Evolutionary conservation across 2,113 vertebrate genomes (phyloP).

Genomic region (Scortum barcoo): DNA sequence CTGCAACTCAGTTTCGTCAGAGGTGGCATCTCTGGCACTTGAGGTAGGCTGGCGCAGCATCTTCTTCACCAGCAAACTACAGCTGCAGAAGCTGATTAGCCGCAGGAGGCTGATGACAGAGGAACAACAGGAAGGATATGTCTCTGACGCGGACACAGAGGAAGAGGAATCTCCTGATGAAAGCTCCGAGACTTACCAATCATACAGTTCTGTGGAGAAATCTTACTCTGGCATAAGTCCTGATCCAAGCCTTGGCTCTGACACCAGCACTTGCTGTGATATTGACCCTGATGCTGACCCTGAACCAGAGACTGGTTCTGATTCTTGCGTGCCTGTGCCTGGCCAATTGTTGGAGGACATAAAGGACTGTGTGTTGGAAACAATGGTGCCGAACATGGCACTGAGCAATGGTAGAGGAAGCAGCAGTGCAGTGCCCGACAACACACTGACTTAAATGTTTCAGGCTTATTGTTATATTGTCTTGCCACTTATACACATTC

Average conservation of each 20-base stretch:
- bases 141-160: background rate
- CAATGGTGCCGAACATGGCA: background rate
- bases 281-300: background rate
- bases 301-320: slow-evolving; percentile 18
- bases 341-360: background rate
- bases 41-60: slow-evolving; percentile 87
- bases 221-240: background rate
- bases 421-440: slow-evolving; percentile 3
- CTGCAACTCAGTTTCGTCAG: slow-evolving; percentile 79
- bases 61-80: slow-evolving; percentile 88
- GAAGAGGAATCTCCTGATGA: slow-evolving; percentile 13
- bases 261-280: slow-evolving; percentile 8
- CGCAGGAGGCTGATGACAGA: slow-evolving; percentile 70
- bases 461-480: background rate
- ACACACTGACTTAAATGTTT: slow-evolving; percentile 20
- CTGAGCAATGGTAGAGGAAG: slow-evolving; percentile 1
- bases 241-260: slow-evolving; percentile 1
- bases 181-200: slow-evolving; percentile 14
- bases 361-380: background rate
- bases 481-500: background rate
- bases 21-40: slow-evolving; percentile 81
- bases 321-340: slow-evolving; percentile 5
- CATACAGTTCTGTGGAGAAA: slow-evolving; percentile 10
- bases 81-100: slow-evolving; percentile 86
- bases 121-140: slow-evolving; percentile 13